Base-by-base conservation (phyloP, 2,888 invertebrate species). In the Trichacis sp. region DNA sequence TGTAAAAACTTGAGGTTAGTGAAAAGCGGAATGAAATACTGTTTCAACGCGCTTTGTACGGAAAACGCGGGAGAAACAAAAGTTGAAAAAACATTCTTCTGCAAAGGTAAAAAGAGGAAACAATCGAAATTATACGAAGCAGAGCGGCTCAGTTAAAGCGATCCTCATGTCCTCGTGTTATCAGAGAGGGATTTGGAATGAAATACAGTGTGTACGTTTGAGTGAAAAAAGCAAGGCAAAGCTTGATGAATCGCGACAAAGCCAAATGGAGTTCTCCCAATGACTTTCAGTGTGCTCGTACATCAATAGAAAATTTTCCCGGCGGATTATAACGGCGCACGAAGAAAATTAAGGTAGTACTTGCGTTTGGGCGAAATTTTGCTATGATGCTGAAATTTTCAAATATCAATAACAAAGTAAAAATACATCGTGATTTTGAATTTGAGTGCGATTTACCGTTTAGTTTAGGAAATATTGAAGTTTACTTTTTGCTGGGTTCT, bases 161-260 rank as follows among this genome's bases (percentile, higher is more conserved):
- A 33, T 33, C 11, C 33, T n/a, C 33, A n/a, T n/a, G 33, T 33
- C 33, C 33, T 9, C n/a, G 33, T 33, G 33, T 9, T 33, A 33
- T 24, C 33, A n/a, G 17, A 42, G 42, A 5, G 17, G 12, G 20
- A 8, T 45, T 45, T 45, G 45, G 12, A 45, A 45, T 45, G 12
- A 45, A 20, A 45, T 12, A 12, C 45, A 2, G 8, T 20, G 24
- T 29, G 24, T n/a, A 4, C 3, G 14, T 24, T 24, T 12, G 46
- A 6, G 46, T 14, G 24, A 14, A 24, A 24, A 20, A 24, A 14
- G 24, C 24, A 24, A 48, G 43, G 57, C 50, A 61, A 65, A 61
- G 65, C 61, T 58, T 61, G 65, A 65, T 61, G 65, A 65, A 65
- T 65, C 65, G 47, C 50, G 56, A 65, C 61, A 61, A 61, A 65